phyloP scores from a whole-genome alignment of 2,113 vertebrate genomes.

The Campylomormyrus numenius region DNA sequence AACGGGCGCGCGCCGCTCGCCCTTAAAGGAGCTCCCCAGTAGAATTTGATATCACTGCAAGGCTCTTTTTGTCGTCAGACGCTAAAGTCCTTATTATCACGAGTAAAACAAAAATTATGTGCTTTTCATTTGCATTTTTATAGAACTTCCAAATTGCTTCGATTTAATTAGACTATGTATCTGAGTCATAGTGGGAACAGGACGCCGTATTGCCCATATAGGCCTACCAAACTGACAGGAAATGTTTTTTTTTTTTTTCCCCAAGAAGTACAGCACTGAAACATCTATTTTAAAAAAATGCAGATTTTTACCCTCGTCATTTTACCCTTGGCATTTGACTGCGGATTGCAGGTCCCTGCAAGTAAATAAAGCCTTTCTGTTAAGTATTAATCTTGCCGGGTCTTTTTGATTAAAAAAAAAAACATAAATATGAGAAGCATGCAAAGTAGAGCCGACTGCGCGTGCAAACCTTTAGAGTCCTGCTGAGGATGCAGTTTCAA shows the following conservation, averaged over 20 bases:
- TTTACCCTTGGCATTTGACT: not conserved
- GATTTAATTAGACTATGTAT: conserved; percentile 48
- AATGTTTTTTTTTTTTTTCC: not conserved
- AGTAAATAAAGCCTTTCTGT: conserved; percentile 6
- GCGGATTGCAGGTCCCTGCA: not conserved
- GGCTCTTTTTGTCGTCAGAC: conserved; percentile 10
- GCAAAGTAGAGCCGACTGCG: not conserved
- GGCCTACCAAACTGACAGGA: not conserved
- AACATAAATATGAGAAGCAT: not conserved
- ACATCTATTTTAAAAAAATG: not conserved
- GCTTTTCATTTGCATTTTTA: conserved; percentile 58
- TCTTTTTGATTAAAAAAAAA: conserved; percentile 4
- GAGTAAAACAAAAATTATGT: conserved; percentile 42
- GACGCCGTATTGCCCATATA: not conserved
- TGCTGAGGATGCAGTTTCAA: not conserved
- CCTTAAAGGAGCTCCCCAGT: not conserved
- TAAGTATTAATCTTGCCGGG: conserved; percentile 21
- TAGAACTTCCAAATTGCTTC: conserved; percentile 56
- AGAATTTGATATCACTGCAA: not conserved
- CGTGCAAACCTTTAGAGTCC: not conserved
- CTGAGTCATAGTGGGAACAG: conserved; percentile 18
- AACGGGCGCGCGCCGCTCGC: not conserved
- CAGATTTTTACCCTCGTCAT: not conserved
- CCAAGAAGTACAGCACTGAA: not conserved
- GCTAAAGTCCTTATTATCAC: conserved; percentile 42